phyloP scores from a whole-genome alignment of 2,888 invertebrate genomes.

The Hirtodrosophila trivittata region DNA sequence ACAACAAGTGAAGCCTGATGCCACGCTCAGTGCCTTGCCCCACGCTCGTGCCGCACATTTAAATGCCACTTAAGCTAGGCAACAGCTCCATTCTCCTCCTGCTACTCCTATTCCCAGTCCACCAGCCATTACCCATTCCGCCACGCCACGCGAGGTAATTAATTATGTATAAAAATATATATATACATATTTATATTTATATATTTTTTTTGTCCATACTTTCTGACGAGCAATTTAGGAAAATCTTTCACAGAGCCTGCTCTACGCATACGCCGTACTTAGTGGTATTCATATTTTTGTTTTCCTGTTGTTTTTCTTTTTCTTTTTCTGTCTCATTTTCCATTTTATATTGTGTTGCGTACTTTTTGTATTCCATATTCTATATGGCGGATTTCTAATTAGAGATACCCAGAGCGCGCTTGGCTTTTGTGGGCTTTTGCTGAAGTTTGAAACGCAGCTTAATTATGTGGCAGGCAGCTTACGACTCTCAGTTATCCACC shows the following conservation, averaged over 20 bases:
- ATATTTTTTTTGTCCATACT: conserved; percentile 10
- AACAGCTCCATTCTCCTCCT: not conserved
- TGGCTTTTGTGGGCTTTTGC: conserved; percentile 71
- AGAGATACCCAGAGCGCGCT: conserved; percentile 43
- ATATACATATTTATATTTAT: conserved; percentile 4
- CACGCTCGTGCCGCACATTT: conserved; percentile 25
- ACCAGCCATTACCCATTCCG: not conserved
- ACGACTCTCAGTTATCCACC: conserved; percentile 22
- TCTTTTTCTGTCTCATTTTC: not conserved
- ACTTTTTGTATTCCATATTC: not conserved
- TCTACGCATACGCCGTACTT: not conserved
- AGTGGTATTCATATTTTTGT: not conserved
- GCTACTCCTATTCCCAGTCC: not conserved
- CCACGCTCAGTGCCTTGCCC: too few relatives aligned
- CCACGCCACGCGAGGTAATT: conserved; percentile 45
- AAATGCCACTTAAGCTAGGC: conserved; percentile 54
- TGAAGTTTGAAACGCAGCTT: conserved; percentile 61
- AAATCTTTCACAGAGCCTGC: conserved; percentile 10
- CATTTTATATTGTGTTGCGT: not conserved
- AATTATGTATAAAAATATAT: conserved; percentile 65
- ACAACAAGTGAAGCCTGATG: not conserved
- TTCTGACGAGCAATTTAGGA: conserved; percentile 9
- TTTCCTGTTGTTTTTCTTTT: not conserved
- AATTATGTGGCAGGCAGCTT: conserved; percentile 64
- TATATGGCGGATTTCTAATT: conserved; percentile 63